These are phyloP conservation scores for Mercenaria mercenaria DNA, from an alignment of 1,140 invertebrate species.

Conservation along the genomic window DNA sequence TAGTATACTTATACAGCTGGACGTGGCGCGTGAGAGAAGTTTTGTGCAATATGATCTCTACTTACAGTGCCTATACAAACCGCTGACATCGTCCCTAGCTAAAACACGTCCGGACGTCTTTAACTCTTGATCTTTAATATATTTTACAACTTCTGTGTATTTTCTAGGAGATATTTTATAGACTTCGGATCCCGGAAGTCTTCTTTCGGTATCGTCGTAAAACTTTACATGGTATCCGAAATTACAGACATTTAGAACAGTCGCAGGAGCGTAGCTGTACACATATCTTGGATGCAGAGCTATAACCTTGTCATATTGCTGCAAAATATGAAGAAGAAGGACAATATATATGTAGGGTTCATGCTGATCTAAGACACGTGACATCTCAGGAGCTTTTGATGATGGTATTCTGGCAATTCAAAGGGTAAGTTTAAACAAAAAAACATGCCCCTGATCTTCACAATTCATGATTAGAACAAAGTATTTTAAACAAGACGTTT, in stretches of 20 bases:
- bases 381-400: too few relatives aligned
- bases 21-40: too few relatives aligned
- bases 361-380: too few relatives aligned
- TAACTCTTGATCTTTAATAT: neutral
- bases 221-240: neutral
- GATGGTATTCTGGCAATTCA: too few relatives aligned
- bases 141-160: neutral
- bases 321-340: neutral
- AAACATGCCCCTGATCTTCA: too few relatives aligned
- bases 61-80: constrained; percentile 6
- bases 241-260: neutral
- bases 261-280: constrained; percentile 21
- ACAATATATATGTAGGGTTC: too few relatives aligned
- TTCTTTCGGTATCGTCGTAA: neutral
- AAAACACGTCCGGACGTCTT: neutral
- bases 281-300: constrained; percentile 1
- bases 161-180: neutral
- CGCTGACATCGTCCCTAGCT: neutral
- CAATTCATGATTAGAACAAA: too few relatives aligned
- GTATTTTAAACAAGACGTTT: too few relatives aligned
- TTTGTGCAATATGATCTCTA: too few relatives aligned
- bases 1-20: too few relatives aligned
- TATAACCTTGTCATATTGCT: neutral
- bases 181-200: neutral
- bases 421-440: too few relatives aligned